Base-by-base conservation (phyloP, 2,888 invertebrate genomes). In the Apamea sordens region DNA sequence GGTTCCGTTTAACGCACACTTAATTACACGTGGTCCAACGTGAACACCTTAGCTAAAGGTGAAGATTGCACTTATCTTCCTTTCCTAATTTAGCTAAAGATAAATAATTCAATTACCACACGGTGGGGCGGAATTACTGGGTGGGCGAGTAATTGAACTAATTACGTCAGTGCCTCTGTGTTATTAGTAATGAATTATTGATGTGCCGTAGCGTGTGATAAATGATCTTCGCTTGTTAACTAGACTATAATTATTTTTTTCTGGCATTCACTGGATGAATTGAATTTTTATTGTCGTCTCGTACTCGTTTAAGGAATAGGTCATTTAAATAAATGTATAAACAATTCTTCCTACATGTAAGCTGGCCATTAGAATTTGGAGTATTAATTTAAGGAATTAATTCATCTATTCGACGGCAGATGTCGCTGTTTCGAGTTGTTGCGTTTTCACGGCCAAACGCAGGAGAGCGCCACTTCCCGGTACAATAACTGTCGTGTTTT, bases 171-270 rank as follows among this genome's bases (percentile, higher is more conserved):
- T 94, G 93, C 93, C 93, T 93, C 94, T 93, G 92, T 94, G 93
- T 94, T 94, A 95, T 94, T 95, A 94, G 92, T 91, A 92, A 96
- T 96, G 95, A 96, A 96, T 96, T 96, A 96, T 96, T 95, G 95
- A 95, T 95, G 93, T 88, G 90, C 91, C 88, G 92, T 92, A 92
- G 93, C 91, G 90, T 91, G 91, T 94, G 94, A 94, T 95, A 93
- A 94, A 94, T 93, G 92, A 93, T 93, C 92, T 92, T 89, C 91
- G 90, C 91, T 93, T 91, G 92, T 92, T 92, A 92, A 92, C 92
- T 91, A 92, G 92, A 91, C 93, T 91, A 90, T 92, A 82, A 91
- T 90, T 86, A 86, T 88, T 89, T 88, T 91, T 89, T 88, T 90
- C 90, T 90, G 82, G 86, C 82, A 85, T 78, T 82, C 77, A 73